phyloP scores from a whole-genome alignment of 2,888 invertebrate genomes.

The Gari tellinella region DNA sequence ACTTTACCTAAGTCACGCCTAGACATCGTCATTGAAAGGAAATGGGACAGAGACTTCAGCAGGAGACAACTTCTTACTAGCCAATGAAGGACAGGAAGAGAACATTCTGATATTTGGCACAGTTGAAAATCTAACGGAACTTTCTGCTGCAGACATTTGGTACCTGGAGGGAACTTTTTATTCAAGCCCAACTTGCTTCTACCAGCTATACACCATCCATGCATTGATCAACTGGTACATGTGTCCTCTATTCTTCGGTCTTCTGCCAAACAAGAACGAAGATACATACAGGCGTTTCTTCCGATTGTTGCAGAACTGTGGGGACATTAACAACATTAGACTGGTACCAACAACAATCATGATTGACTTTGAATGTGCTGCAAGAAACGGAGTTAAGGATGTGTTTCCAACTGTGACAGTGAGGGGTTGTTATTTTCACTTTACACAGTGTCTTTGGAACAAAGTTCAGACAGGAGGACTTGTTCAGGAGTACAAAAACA shows the following conservation, averaged over 20 bases:
- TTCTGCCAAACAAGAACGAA: slow-evolving; percentile 33
- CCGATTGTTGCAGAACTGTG: too few species aligned
- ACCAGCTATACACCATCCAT: slow-evolving; percentile 30
- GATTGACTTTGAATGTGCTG: slow-evolving; percentile 8
- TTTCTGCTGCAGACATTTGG: slow-evolving; percentile 3
- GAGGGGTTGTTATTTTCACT: slow-evolving; percentile 58
- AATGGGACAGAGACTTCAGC: slow-evolving; percentile 22
- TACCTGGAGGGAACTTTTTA: slow-evolving; percentile 38
- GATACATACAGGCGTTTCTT: too few species aligned
- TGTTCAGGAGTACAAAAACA: slow-evolving; percentile 12
- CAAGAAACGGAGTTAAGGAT: background rate
- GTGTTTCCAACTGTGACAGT: slow-evolving; percentile 37
- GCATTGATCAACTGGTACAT: too few species aligned
- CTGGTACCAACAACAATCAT: too few species aligned
- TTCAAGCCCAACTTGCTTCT: slow-evolving; percentile 23
- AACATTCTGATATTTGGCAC: slow-evolving; percentile 25
- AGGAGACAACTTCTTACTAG: slow-evolving; percentile 15
- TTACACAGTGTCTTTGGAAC: too few species aligned
- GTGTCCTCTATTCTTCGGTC: too few species aligned
- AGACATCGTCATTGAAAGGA: too few species aligned
- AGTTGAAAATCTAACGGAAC: background rate
- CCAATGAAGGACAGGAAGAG: slow-evolving; percentile 5
- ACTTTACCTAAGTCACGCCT: slow-evolving; percentile 3
- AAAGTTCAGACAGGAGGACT: slow-evolving; percentile 38
- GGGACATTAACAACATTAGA: too few species aligned